Percentiles rank a stretch among this genome's conserved stretches.
Evolutionary conservation across 1,140 invertebrate species (phyloP).

Genomic region (Myzus persicae): DNA sequence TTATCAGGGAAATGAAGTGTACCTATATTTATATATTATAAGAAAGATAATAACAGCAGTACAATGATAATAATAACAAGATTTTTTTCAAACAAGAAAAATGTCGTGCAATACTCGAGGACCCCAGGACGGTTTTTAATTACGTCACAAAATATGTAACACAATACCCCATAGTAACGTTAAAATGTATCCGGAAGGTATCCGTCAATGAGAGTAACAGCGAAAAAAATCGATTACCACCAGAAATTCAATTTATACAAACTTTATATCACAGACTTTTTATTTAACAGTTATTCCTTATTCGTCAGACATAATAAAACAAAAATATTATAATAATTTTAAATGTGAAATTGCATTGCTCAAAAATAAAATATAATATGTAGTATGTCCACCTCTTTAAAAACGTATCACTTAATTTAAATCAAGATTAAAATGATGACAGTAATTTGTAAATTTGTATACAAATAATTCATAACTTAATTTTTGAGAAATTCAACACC

Average conservation of each 20-base stretch:
- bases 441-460: no score
- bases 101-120: not conserved
- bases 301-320: not conserved
- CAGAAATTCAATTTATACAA: not conserved
- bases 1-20: no score
- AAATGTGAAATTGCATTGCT: no score
- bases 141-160: not conserved
- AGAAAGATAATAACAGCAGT: not conserved
- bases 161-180: not conserved
- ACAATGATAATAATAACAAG: not conserved
- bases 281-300: not conserved
- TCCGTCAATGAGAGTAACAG: not conserved
- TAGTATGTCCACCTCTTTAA: no score
- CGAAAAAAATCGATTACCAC: constrained; percentile 5
- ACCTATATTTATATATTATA: no score
- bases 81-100: not conserved
- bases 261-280: not conserved
- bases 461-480: no score
- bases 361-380: no score
- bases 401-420: no score
- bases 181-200: not conserved
- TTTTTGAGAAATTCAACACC: not conserved
- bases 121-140: not conserved
- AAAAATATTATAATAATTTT: not conserved
- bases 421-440: no score